Evolutionary conservation across 2,888 invertebrate genomes (phyloP), one percentile per base, ranked within the genome.

Genomic region (Zygothrica quintamaculata): DNA sequence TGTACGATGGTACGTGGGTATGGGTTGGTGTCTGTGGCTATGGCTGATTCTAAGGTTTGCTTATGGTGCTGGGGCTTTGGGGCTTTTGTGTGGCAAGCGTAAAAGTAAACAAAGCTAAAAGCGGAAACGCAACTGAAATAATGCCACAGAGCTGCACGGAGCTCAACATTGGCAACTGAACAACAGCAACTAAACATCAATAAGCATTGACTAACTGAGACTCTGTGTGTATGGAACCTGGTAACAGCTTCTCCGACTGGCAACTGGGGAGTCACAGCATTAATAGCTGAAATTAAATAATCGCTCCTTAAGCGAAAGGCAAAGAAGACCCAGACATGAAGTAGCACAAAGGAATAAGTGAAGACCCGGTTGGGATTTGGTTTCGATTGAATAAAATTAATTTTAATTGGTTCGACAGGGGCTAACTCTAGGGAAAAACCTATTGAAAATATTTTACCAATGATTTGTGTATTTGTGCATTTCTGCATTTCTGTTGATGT

Each of bases 81-180:
- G 81, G 84, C 84, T 81, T 78, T 85, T 78, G 82, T 78, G 79
- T 65, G 85, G 82, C 72, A 77, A 80, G 80, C 87, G 87, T 74
- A 80, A 80, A 84, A 81, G 85, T 80, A 80, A 80, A 80, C 87
- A 80, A 81, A 68, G 87, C 87, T 74, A 87, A 80, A 84, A 87
- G 80, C 82, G 87, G 80, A 80, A 80, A 84, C 87, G 85, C 80
- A 84, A 80, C 78, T 80, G 74, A 77, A 77, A 79, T 79, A 77
- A 77, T 77, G 74, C 66, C 73, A 51, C 74, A 72, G 71, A 70
- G 71, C 75, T 64, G 70, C 71, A 71, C 48, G 71, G 40, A 65
- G 47, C 72, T 70, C 11, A 75, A 34, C 53, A 70, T 53, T 47
- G 47, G 43, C 68, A 76, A 56, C n/a, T n/a, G n/a, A n/a, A n/a